Conservation (phyloP, 1,140 invertebrate genomes). For the Drosophila funebris region DNA sequence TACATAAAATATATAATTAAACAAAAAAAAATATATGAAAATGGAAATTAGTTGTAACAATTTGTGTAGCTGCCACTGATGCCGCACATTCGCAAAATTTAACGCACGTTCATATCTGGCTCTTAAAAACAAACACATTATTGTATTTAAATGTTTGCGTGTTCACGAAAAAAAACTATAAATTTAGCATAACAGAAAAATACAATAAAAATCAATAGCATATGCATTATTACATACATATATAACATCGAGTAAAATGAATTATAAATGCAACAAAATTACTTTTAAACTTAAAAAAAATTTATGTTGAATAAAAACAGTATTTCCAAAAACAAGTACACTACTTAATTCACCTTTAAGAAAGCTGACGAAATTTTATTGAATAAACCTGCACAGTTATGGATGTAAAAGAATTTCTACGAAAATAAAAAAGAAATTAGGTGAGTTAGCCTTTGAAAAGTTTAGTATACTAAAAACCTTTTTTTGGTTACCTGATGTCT, state of each 20-base stretch:
- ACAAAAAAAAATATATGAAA: constrained; percentile 42
- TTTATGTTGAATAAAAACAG: constrained; percentile 82
- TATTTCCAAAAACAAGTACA: constrained; percentile 70
- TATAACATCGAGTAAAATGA: constrained; percentile 77
- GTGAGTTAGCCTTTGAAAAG: no score
- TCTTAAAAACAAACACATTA: constrained; percentile 43
- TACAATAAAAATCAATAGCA: constrained; percentile 63
- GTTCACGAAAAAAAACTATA: constrained; percentile 61
- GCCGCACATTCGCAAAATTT: constrained; percentile 19
- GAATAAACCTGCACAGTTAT: no score
- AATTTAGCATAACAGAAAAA: constrained; percentile 64
- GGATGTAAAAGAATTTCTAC: no score
- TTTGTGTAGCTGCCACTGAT: constrained; percentile 49
- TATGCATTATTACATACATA: constrained; percentile 64
- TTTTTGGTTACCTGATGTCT: no score
- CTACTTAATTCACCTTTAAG: background rate
- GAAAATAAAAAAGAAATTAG: no score
- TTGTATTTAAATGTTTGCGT: constrained; percentile 72
- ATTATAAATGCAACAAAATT: constrained; percentile 76
- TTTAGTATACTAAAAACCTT: no score
- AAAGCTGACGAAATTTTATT: no score
- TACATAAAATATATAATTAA: constrained; percentile 28
- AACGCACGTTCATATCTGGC: constrained; percentile 54
- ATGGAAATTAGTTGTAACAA: constrained; percentile 69
- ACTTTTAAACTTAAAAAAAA: constrained; percentile 77